These are phyloP conservation scores for Coccyzus lansbergi DNA, from an alignment of 2,797 vertebrate genomes.

Conservation along the genomic window DNA sequence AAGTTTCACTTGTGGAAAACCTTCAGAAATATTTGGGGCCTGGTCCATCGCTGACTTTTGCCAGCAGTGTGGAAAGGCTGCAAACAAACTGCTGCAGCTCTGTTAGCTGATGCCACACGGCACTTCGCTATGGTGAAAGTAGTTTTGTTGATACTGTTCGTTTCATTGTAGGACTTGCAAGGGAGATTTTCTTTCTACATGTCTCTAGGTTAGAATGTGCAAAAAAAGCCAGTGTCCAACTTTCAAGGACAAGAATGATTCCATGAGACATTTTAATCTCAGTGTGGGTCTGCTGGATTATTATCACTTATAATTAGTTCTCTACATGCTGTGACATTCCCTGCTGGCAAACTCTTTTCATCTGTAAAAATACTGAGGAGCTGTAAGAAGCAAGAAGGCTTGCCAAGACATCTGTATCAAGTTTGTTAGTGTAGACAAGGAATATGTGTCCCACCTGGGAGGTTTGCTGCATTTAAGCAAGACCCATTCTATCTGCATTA, in stretches of 20 bases:
- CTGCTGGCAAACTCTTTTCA: slow-evolving; percentile 23
- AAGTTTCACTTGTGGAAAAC: not conserved
- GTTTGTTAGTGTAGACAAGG: slow-evolving; percentile 15
- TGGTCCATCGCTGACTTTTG: not conserved
- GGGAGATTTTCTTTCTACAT: not conserved
- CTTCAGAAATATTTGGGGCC: not conserved
- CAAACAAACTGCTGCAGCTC: not conserved
- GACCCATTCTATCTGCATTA: not conserved
- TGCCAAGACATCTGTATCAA: slow-evolving; percentile 45
- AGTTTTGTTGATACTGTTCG: not conserved
- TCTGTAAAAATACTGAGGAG: slow-evolving; percentile 24
- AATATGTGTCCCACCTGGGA: not conserved
- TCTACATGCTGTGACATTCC: not conserved
- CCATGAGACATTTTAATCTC: slow-evolving; percentile 7
- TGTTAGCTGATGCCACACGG: not conserved
- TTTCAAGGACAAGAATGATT: not conserved
- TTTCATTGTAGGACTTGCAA: not conserved
- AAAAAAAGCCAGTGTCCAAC: not conserved
- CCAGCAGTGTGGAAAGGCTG: not conserved
- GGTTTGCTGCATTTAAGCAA: slow-evolving; percentile 13
- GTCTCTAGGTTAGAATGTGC: not conserved
- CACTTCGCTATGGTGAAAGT: not conserved
- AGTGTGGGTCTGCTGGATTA: slow-evolving; percentile 21
- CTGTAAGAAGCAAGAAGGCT: slow-evolving; percentile 6
- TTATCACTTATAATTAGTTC: slow-evolving; percentile 40